A percentile compares a stretch with the other conserved stretches of the same genome.
These are phyloP conservation scores for Ectemnius continuus DNA, from an alignment of 2,888 invertebrate genomes.

Conservation along the genomic window DNA sequence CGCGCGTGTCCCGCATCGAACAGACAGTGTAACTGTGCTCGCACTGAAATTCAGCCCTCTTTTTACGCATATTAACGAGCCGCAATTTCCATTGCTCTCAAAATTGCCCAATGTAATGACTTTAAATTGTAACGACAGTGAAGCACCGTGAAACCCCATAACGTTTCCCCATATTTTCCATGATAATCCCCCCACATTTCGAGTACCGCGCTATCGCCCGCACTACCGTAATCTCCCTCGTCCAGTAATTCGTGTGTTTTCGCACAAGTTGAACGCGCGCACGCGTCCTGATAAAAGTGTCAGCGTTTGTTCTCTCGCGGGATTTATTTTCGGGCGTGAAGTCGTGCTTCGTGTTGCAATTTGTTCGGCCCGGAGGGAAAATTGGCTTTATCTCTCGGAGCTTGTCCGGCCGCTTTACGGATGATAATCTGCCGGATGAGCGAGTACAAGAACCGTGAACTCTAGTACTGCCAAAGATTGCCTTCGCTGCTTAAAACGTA, in stretches of 20 bases:
- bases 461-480: no score
- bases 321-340: conserved; percentile 44
- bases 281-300: conserved; percentile 13
- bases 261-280: not conserved
- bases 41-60: no score
- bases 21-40: no score
- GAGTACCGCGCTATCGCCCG: not conserved
- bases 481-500: conserved; percentile 15
- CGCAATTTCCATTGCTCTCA: no score
- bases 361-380: conserved; percentile 10
- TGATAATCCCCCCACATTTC: no score
- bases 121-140: no score
- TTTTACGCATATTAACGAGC: no score
- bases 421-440: no score
- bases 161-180: not conserved
- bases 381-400: conserved; percentile 17
- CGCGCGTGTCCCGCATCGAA: no score
- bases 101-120: no score
- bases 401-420: not conserved
- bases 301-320: not conserved
- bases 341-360: conserved; percentile 28
- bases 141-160: no score
- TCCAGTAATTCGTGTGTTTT: not conserved
- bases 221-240: conserved; percentile 14
- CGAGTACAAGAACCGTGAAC: no score